Base-by-base conservation (phyloP, 2,888 invertebrate species). In the Leucophenga maculata region DNA sequence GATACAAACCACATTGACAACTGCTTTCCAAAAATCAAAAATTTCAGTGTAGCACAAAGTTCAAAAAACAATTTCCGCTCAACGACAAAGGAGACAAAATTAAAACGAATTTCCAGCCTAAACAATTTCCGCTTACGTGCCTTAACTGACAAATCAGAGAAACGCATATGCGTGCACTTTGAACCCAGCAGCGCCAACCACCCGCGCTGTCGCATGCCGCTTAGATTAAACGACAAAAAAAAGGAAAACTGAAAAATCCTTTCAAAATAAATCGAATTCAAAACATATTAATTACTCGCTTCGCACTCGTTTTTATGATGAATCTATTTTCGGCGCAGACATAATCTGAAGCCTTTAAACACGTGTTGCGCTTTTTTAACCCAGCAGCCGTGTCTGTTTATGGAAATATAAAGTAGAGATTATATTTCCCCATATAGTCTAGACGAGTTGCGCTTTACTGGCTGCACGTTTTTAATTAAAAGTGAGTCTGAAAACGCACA, bases 341-440 rank as follows among this genome's bases (percentile, higher is more conserved):
- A 50, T 50, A 39, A 39, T 50, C n/a, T 50, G 6, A 13, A 50
- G n/a, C 31, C 32, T 44, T 46, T 14, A 18, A 46, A 64, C 62
- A 64, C 62, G 62, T 64, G 62, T 64, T 64, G 46, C 62, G 8
- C 60, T 13, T 39, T 60, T 60, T 39, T 50, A 3, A 50, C 39
- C n/a, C 39, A 62, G 9, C 20, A 3, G 18, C 3, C 31, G 14
- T 54, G 59, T 59, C 16, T 64, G 52, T 59, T 74, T 48, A 39
- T 64, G 44, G 80, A 83, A 83, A 80, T 78, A 80, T 78, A 82
- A 80, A 78, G 77, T 78, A 75, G 31, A 78, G 80, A 82, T 82
- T 82, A 77, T 78, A 75, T 81, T 81, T 83, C 81, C 84, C 75
- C 67, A 73, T 78, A 77, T 81, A 20, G 81, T 83, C 84, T 82